These are phyloP conservation scores for Meloidogyne chitwoodi DNA, from an alignment of 1,140 invertebrate species.

Conservation along the genomic window DNA sequence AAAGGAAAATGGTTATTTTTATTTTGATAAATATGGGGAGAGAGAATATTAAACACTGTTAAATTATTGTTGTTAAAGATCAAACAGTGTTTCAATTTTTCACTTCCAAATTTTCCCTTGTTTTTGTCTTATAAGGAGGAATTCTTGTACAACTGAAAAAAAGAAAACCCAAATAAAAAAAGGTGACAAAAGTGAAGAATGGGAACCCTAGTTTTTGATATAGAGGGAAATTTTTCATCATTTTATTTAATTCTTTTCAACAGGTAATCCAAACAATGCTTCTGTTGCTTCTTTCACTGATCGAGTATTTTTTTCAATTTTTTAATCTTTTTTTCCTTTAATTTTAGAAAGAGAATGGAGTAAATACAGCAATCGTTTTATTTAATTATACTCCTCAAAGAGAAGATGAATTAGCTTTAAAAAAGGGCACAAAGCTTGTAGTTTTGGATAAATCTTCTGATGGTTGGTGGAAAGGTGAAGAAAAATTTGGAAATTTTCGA, in stretches of 20 bases:
- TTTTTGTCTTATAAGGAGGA: too few relatives aligned
- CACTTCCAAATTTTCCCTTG: too few relatives aligned
- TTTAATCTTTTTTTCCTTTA: not conserved
- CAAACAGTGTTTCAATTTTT: too few relatives aligned
- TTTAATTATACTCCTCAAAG: conserved; percentile 25
- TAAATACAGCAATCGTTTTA: conserved; percentile 6
- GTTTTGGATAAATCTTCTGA: conserved; percentile 97
- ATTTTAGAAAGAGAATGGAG: not conserved
- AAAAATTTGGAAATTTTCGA: conserved; percentile 52
- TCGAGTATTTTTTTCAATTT: not conserved
- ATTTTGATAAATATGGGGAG: conserved; percentile 13
- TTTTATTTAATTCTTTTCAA: not conserved
- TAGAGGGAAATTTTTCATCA: too few relatives aligned
- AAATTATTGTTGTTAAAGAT: too few relatives aligned
- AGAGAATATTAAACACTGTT: too few relatives aligned
- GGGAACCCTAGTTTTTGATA: too few relatives aligned
- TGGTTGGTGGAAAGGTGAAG: conserved; percentile 93
- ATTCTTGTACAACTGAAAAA: too few relatives aligned
- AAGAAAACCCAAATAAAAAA: too few relatives aligned
- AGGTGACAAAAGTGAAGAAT: too few relatives aligned
- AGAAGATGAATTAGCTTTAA: conserved; percentile 85
- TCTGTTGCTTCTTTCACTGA: not conserved
- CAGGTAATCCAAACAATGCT: not conserved
- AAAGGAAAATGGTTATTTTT: conserved; percentile 30
- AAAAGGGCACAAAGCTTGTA: conserved; percentile 72